Evolutionary conservation across 2,797 vertebrate genomes (phyloP), one percentile per base, ranked within the genome.

Genomic region (Bradypus variegatus): DNA sequence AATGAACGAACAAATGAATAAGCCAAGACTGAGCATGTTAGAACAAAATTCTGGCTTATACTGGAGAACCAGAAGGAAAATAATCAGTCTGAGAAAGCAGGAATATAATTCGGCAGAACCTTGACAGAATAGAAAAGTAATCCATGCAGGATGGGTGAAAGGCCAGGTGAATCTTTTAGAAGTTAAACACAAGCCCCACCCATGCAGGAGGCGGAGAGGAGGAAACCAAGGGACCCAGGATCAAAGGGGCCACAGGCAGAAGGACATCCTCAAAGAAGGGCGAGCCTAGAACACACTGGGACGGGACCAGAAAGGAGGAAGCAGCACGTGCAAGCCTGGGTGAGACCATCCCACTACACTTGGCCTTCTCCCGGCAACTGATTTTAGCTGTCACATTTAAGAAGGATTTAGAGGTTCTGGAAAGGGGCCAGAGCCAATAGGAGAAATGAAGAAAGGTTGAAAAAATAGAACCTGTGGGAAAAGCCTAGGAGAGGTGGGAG

Each of bases 301-400:
- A 86, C 18, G 19, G 77, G 75, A 19, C 85, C 84, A 84, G 90
- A 50, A 48, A 58, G 90, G 86, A 92, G 82, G 70, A 93, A 45
- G 29, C n/a, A 12, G 13, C 69, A 23, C 55, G 41, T 7, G 16
- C 55, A 41, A 80, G 88, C 62, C 53, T 12, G 85, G 77, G 23
- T 87, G 65, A 6, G 48, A 83, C 87, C 65, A 88, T 77, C 86
- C 82, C 78, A 67, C 91, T 3, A 77, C 29, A 41, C 70, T 91
- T 90, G 91, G 92, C 79, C 93, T 80, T 92, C 91, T 77, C 90
- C 70, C 9, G 72, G 27, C 48, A 10, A 91, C 88, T 93, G 93
- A 94, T 95, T 95, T 96, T 94, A 95, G 90, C 75, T 80, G 92
- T 95, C 93, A 94, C 89, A 94, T 95, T 95, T 94, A 79, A 94